These are phyloP conservation scores for Eustalomyia histrio DNA, from an alignment of 2,888 invertebrate genomes.

Conservation along the genomic window DNA sequence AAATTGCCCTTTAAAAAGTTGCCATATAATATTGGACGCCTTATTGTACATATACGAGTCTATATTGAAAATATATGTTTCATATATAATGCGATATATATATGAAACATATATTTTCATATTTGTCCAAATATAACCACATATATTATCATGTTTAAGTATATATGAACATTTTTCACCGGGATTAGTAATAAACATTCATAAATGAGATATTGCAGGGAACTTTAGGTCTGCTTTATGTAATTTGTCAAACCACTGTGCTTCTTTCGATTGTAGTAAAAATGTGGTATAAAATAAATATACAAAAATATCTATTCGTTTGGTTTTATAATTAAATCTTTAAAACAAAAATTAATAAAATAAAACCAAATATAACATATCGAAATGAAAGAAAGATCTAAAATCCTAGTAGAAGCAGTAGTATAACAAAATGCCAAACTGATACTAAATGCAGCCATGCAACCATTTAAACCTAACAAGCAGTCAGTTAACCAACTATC, in stretches of 20 bases:
- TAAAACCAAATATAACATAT: constrained; percentile 34
- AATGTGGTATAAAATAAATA: background rate
- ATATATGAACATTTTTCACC: no score
- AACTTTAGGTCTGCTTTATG: no score
- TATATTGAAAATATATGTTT: no score
- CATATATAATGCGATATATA: no score
- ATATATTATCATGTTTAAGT: no score
- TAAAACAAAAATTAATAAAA: constrained; percentile 32
- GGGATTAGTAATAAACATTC: no score
- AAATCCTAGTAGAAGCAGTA: constrained; percentile 15
- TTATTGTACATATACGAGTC: no score
- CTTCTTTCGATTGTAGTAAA: background rate
- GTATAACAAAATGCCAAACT: constrained; percentile 43
- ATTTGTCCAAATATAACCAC: no score
- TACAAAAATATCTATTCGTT: constrained; percentile 39
- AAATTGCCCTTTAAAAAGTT: no score
- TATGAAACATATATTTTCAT: no score
- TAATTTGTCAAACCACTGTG: background rate
- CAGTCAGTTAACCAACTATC: constrained; percentile 41
- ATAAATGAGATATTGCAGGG: no score
- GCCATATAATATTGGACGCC: no score
- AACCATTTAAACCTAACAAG: constrained; percentile 50
- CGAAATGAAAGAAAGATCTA: background rate
- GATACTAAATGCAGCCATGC: constrained; percentile 54
- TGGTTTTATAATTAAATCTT: constrained; percentile 43